Base-by-base conservation (phyloP, 2,113 vertebrate genomes). In the Rhadina sibilatrix region DNA sequence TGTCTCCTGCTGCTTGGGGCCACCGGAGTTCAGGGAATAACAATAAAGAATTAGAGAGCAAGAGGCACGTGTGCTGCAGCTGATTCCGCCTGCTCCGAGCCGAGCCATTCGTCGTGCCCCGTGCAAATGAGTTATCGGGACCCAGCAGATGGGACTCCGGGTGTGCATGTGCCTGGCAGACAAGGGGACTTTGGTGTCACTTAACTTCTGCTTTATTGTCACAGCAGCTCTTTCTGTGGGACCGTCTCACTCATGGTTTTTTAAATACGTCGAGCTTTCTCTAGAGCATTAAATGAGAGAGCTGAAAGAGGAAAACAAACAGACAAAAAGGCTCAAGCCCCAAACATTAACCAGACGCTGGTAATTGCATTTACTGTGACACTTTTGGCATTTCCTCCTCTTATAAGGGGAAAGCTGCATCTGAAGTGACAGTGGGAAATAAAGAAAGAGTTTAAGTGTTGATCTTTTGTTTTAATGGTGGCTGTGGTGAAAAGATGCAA, bases 1-100 rank as follows among this genome's bases (percentile, higher is more conserved):
- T 31, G 47, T 97, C 97, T 97, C 97, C 98, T 93, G 97, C 97
- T 97, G 98, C 96, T 97, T 61, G 91, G 64, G 95, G 97, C 90
- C 96, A 93, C 60, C 17, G 6, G 94, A 97, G 95, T 97, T 97
- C 97, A 96, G 90, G 40, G 74, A 95, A 89, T 94, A 97, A 98
- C 98, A 98, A 98, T 97, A 96, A 88, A 68, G 96, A 94, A 93
- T 77, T 86, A 83, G 97, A 94, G 65, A 94, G 96, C 80, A 84
- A 92, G 95, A 14, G 92, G 97, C 97, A 96, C 95, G 80, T 96
- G 97, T 92, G 93, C 84, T 60, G 97, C 97, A 98, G 98, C 97
- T 98, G 98, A 98, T 98, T 97, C 95, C 40, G 95, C 79, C 93
- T 79, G 94, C 97, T 85, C 76, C 83, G 94, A 97, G 96, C 65